phyloP scores from a whole-genome alignment of 64 coral and sea anemone genomes.

The Stichodactyla mertensii region DNA sequence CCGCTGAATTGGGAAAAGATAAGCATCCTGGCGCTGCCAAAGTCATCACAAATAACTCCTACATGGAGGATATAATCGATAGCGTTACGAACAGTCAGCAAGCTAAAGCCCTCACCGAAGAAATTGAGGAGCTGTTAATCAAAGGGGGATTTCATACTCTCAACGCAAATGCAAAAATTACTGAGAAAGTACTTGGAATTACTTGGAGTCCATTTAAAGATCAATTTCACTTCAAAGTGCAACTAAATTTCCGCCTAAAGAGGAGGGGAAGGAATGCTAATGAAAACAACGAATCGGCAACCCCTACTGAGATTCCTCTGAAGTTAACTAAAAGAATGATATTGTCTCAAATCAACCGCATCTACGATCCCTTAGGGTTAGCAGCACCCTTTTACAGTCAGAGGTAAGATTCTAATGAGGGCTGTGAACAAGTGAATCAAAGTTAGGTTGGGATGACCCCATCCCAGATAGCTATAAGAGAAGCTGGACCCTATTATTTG shows the following conservation, averaged over 20 bases:
- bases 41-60: too few species aligned
- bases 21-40: too few species aligned
- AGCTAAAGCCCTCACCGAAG: not conserved
- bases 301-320: not conserved
- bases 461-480: conserved; percentile 15
- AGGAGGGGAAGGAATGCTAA: not conserved
- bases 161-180: not conserved
- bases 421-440: not conserved
- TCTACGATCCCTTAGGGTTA: conserved; percentile 16
- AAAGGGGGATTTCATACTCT: not conserved
- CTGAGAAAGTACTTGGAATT: conserved; percentile 14
- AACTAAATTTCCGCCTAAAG: not conserved
- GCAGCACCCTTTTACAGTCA: conserved; percentile 7
- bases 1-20: too few species aligned
- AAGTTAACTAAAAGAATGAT: conserved; percentile 19
- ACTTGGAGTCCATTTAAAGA: not conserved
- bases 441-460: conserved; percentile 32
- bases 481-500: conserved; percentile 14
- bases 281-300: not conserved
- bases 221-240: not conserved
- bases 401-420: conserved; percentile 36
- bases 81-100: too few species aligned
- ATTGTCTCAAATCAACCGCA: conserved; percentile 22
- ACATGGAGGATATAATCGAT: too few species aligned
- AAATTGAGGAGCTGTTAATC: conserved; percentile 1